Conservation (phyloP, 2,113 vertebrate species). For the Crotalus tigris region DNA sequence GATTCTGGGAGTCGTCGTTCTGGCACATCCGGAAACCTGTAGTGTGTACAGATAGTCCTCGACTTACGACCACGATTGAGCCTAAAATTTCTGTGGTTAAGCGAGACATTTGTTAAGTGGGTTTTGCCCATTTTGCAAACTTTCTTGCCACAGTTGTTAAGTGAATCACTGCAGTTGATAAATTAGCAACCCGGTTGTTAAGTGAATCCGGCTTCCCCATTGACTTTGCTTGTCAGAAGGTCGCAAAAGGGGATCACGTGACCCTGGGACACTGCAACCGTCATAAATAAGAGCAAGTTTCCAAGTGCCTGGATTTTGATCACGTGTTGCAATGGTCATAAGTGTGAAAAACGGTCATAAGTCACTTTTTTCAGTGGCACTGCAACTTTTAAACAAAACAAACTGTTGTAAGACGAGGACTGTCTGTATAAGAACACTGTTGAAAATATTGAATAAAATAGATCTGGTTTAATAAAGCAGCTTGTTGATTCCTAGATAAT, state of each 20-base stretch:
- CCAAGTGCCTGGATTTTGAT: neutral
- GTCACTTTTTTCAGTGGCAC: neutral
- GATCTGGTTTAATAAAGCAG: neutral
- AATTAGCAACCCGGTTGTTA: neutral
- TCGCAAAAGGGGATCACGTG: neutral
- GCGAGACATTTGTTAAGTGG: neutral
- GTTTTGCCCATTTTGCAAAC: neutral
- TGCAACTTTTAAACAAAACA: neutral
- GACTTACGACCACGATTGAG: neutral
- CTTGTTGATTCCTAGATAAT: neutral
- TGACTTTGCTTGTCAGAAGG: neutral
- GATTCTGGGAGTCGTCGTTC: neutral
- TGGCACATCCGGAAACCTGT: neutral
- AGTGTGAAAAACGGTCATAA: neutral
- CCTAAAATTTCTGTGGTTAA: neutral
- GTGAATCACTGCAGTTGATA: neutral
- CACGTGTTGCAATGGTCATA: neutral
- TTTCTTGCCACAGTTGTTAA: neutral
- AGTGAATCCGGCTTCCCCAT: neutral
- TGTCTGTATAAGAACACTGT: neutral
- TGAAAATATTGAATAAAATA: neutral
- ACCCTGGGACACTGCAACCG: neutral
- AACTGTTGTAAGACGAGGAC: neutral
- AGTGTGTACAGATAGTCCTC: neutral
- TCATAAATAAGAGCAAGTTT: neutral